Evolutionary conservation across 1,140 invertebrate species (phyloP).

Genomic region (Camponotus vicinus): DNA sequence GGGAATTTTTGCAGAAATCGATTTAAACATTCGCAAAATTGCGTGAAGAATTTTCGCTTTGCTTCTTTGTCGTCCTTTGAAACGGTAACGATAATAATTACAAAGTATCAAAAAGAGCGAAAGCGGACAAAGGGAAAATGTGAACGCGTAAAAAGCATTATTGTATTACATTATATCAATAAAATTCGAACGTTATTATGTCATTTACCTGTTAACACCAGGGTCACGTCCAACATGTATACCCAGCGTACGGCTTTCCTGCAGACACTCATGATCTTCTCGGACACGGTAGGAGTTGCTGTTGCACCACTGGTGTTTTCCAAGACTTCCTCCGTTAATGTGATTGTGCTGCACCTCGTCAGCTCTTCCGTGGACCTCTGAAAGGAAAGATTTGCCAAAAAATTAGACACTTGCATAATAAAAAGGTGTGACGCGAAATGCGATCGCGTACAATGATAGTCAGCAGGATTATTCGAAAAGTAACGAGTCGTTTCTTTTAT

Average conservation of each 20-base stretch:
- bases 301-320: conserved; percentile 33
- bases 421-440: no score
- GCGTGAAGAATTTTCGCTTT: not conserved
- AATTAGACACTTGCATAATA: no score
- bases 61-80: not conserved
- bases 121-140: no score
- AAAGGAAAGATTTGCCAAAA: not conserved
- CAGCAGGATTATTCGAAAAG: no score
- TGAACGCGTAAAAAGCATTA: not conserved
- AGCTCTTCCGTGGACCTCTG: conserved; percentile 72
- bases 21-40: not conserved
- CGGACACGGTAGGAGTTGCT: conserved; percentile 48
- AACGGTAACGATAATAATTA: not conserved
- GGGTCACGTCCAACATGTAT: conserved; percentile 58
- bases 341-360: conserved; percentile 59
- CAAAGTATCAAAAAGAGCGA: not conserved
- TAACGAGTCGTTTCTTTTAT: no score
- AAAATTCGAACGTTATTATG: no score
- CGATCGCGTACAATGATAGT: no score
- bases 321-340: conserved; percentile 48
- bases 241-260: conserved; percentile 62
- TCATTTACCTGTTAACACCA: conserved; percentile 57
- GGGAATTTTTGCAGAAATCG: not conserved
- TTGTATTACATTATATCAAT: not conserved
- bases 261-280: conserved; percentile 72